Conservation (phyloP, 2,113 vertebrate species). For the Anthoscopus minutus region DNA sequence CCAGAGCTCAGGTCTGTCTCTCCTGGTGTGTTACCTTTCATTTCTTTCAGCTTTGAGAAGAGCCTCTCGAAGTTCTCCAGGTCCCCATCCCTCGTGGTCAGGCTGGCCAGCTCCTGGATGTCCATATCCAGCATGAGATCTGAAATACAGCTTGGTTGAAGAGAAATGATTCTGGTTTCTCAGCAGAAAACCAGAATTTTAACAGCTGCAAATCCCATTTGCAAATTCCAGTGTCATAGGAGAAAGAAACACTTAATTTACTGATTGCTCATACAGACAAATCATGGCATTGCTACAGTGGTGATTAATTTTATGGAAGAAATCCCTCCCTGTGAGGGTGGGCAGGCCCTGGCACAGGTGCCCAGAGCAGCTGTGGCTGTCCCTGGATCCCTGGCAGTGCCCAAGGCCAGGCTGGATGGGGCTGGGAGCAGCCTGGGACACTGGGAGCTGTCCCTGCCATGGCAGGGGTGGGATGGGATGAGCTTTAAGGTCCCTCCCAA, state of each 20-base stretch:
- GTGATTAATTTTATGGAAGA: background rate
- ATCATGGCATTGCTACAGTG: background rate
- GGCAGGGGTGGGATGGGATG: background rate
- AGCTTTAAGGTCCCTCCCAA: background rate
- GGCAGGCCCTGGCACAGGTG: background rate
- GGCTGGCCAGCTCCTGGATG: slow-evolving; percentile 92
- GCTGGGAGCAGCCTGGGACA: background rate
- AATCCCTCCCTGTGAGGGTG: background rate
- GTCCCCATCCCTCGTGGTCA: slow-evolving; percentile 89
- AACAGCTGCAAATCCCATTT: background rate
- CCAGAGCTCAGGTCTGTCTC: background rate
- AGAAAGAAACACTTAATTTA: background rate
- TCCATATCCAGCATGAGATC: slow-evolving; percentile 88
- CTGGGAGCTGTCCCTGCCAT: background rate
- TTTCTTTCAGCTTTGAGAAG: slow-evolving; percentile 94
- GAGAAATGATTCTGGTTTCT: background rate
- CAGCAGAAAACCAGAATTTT: background rate
- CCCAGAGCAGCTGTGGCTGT: background rate
- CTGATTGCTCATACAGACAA: background rate
- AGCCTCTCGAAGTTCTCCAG: slow-evolving; percentile 94
- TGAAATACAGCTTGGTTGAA: background rate
- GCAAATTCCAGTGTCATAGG: background rate
- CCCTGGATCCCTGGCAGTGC: background rate
- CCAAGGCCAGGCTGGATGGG: background rate
- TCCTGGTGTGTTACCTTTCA: slow-evolving; percentile 82